Conservation (phyloP, 2,113 vertebrate genomes). For the Rhinopomastus cyanomelas region DNA sequence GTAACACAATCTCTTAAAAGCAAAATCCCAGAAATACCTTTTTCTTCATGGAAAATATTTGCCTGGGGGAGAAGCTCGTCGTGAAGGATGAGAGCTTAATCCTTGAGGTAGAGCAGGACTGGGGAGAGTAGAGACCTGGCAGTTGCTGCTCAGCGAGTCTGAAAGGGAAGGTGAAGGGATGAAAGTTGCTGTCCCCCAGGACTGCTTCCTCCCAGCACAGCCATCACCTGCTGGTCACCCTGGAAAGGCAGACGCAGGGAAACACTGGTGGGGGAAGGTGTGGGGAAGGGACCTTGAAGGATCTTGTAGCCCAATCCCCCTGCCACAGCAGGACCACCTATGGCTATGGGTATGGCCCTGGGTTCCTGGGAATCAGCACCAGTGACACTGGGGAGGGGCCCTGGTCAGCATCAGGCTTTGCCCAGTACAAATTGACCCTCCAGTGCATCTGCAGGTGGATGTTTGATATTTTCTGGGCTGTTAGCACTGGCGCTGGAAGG, state of each 20-base stretch:
- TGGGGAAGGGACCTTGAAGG: background rate
- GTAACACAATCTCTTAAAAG: conserved; percentile 68
- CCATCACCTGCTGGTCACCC: background rate
- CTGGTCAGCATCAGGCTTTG: background rate
- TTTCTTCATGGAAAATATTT: conserved; percentile 54
- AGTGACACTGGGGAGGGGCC: background rate
- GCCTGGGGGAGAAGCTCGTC: conserved; percentile 55
- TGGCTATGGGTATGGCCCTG: background rate
- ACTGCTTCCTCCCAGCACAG: background rate
- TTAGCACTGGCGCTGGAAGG: rapidly evolving
- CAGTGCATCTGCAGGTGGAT: background rate
- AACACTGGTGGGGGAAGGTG: background rate
- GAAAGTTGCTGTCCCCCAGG: background rate
- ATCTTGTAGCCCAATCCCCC: rapidly evolving
- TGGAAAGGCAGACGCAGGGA: background rate
- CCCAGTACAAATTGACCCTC: background rate
- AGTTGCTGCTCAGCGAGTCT: conserved; percentile 9
- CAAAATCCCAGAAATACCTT: conserved; percentile 63
- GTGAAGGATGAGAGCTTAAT: conserved; percentile 67
- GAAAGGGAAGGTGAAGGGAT: conserved; percentile 19
- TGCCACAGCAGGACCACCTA: no score
- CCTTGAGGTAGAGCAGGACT: conserved; percentile 58
- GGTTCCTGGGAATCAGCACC: background rate
- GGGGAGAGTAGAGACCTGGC: conserved; percentile 9
- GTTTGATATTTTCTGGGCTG: rapidly evolving